These are phyloP conservation scores for Dendronephthya gigantea DNA, from an alignment of 64 coral and sea anemone species.

Conservation along the genomic window DNA sequence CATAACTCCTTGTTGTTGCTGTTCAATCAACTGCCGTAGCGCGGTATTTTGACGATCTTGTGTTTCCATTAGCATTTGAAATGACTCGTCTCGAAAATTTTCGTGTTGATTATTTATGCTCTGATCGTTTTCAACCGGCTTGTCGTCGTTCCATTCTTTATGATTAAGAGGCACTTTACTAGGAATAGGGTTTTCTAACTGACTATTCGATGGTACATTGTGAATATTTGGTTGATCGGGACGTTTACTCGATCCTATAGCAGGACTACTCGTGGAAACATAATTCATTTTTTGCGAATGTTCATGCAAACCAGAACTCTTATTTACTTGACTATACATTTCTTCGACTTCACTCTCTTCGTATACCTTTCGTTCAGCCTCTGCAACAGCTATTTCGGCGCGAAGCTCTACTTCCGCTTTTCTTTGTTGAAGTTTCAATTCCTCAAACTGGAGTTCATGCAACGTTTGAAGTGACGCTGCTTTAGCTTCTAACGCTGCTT, in stretches of 20 bases:
- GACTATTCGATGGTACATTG: neutral
- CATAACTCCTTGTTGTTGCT: slow-evolving; percentile 3
- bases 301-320: too few relatives aligned
- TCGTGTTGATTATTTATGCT: neutral
- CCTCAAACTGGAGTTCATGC: neutral
- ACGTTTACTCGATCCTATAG: neutral
- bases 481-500: too few relatives aligned
- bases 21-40: neutral
- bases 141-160: neutral
- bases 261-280: neutral
- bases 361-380: too few relatives aligned
- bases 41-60: too few relatives aligned
- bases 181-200: too few relatives aligned
- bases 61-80: neutral
- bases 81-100: neutral
- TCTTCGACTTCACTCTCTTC: too few relatives aligned
- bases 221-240: neutral
- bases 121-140: neutral
- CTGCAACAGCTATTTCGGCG: neutral
- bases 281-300: too few relatives aligned
- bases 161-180: too few relatives aligned
- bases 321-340: too few relatives aligned
- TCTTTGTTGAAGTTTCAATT: neutral
- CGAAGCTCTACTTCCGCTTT: neutral
- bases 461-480: neutral